Base-by-base conservation (phyloP, 2,888 invertebrate genomes). In the Agonum fuliginosum region DNA sequence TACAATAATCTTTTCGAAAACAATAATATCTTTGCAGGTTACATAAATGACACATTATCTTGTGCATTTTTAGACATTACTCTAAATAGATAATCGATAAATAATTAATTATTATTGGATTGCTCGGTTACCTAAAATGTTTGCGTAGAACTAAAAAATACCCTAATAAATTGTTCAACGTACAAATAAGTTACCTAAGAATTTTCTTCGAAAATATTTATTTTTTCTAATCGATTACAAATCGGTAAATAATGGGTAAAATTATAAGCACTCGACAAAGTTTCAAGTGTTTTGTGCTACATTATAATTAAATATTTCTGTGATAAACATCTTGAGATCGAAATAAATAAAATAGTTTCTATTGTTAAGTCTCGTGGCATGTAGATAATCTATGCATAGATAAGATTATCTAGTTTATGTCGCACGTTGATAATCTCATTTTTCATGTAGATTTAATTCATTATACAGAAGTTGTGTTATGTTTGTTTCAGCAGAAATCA, bases 271-370 rank as follows among this genome's bases (percentile, higher is more conserved):
- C 58, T 62, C 30, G 58, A 62, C 58, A 62, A 62, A 62, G 27
- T 62, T 17, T 62, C 58, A 62, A 62, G 58, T 30, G 58, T 17
- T 62, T 71, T 48, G 74, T 27, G 14, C 74, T 46, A 69, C 6
- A 65, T 74, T 74, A 65, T 46, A 74, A 74, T 62, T 37, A 10
- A 27, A 30, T 46, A 41, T 69, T 41, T 69, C 24, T 20, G 37
- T 19, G 51, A 73, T 73, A 30, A 74, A 19, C 46, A 43, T 46
- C 65, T 74, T 27, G 6, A 74, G 65, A 65, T 46, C 22, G 43
- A 62, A 30, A 48, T 46, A 74, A 74, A 74, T 74, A 74, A 74
- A 62, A 74, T 74, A 62, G 43, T 74, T 74, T 74, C 74, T 74
- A 74, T 74, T 74, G 74, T 74, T 10, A 65, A 74, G 24, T 30